phyloP scores from a whole-genome alignment of 2,113 vertebrate species.

The Indicator maculatus region DNA sequence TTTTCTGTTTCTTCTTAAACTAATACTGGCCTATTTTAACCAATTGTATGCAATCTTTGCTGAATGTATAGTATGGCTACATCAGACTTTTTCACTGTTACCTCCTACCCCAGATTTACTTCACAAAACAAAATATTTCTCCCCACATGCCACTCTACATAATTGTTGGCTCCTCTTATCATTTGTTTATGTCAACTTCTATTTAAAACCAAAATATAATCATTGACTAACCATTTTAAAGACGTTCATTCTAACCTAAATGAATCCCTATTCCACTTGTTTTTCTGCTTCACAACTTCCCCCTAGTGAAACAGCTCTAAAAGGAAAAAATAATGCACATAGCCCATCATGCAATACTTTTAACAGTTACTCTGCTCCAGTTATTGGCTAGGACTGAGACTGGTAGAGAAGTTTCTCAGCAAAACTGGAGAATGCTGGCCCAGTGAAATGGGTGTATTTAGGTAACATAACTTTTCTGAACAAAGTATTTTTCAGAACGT shows the following conservation, averaged over 20 bases:
- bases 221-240: slow-evolving; percentile 59
- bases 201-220: slow-evolving; percentile 59
- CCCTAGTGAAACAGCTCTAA: slow-evolving; percentile 35
- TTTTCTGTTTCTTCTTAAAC: background rate
- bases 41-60: background rate
- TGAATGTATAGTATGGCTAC: background rate
- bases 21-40: background rate
- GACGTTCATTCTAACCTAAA: slow-evolving; percentile 35
- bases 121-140: slow-evolving; percentile 1
- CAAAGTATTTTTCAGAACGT: background rate
- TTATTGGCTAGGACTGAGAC: background rate
- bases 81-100: background rate
- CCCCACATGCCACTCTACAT: background rate
- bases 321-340: slow-evolving; percentile 2
- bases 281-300: slow-evolving; percentile 47
- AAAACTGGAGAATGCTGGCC: background rate
- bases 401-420: background rate
- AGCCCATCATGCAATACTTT: background rate
- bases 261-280: slow-evolving; percentile 52
- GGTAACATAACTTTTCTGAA: background rate
- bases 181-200: slow-evolving; percentile 34
- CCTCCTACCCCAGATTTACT: background rate
- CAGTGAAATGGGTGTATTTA: background rate
- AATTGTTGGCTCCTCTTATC: slow-evolving; percentile 11
- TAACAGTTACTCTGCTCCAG: background rate